Percentiles rank a stretch among this genome's conserved stretches.
Evolutionary conservation across 2,888 invertebrate genomes (phyloP).

Genomic region (Eueremaeus valkanovi): DNA sequence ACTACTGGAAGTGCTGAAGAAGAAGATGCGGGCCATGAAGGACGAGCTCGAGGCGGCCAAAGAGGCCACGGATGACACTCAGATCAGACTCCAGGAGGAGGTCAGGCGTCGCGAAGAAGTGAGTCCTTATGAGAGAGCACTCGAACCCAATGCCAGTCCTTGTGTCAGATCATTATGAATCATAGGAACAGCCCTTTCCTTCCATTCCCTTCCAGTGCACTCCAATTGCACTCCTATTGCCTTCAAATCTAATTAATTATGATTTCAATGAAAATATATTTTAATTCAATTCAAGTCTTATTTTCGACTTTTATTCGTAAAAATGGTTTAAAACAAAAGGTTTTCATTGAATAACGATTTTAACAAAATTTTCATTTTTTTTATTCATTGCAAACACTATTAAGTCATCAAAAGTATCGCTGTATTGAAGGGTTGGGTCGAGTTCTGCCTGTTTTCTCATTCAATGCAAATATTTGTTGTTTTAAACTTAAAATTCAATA

Average conservation of each 20-base stretch:
- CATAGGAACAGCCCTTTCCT: constrained; percentile 24
- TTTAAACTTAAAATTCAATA: not conserved
- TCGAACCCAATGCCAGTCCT: not conserved
- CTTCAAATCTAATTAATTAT: not conserved
- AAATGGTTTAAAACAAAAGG: too few relatives aligned
- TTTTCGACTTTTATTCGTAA: too few relatives aligned
- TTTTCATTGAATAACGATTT: too few relatives aligned
- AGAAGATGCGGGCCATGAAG: constrained; percentile 98
- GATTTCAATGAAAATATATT: too few relatives aligned
- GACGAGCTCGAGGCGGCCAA: constrained; percentile 98
- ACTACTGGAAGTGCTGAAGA: constrained; percentile 93
- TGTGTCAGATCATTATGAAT: not conserved
- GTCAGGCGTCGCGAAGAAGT: constrained; percentile 96
- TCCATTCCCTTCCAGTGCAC: not conserved
- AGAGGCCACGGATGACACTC: constrained; percentile 94
- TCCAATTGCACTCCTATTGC: not conserved
- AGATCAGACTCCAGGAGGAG: constrained; percentile 91
- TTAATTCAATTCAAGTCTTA: too few relatives aligned
- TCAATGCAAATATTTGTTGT: not conserved
- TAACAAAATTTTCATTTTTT: too few relatives aligned
- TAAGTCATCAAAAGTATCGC: not conserved
- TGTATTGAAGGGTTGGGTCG: not conserved
- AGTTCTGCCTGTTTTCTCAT: not conserved
- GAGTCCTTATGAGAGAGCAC: constrained; percentile 56
- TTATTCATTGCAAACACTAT: too few relatives aligned